These are phyloP conservation scores for Platanista minor DNA, from an alignment of 2,113 vertebrate genomes.

Conservation along the genomic window DNA sequence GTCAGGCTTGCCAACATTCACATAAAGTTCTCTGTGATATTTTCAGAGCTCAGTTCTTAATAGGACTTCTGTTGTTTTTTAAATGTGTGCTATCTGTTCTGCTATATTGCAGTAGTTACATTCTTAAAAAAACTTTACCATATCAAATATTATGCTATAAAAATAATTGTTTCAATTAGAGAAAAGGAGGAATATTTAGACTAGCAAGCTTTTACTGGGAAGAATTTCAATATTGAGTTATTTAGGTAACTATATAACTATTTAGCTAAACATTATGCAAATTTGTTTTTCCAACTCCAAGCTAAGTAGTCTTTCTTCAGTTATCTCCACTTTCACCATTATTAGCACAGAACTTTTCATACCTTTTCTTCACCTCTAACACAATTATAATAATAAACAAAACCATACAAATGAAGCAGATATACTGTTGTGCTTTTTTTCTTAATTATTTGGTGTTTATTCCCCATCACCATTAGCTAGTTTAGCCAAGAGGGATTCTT, in stretches of 20 bases:
- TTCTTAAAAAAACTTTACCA: not conserved
- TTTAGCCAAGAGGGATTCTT: not conserved
- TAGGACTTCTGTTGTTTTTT: not conserved
- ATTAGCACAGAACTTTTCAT: not conserved
- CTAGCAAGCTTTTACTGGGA: not conserved
- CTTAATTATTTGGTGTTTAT: not conserved
- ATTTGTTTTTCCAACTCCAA: not conserved
- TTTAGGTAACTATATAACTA: not conserved
- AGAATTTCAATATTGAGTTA: not conserved
- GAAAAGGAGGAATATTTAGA: not conserved
- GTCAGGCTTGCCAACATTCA: not conserved
- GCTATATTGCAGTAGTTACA: not conserved
- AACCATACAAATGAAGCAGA: not conserved
- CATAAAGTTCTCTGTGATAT: not conserved
- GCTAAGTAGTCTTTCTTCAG: not conserved
- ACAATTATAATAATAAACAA: conserved; percentile 12
- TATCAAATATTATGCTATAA: conserved; percentile 8
- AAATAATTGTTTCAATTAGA: not conserved
- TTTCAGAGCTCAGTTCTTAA: conserved; percentile 28
- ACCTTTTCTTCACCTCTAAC: not conserved
- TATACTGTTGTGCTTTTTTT: not conserved
- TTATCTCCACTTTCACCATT: not conserved
- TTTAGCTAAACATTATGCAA: not conserved
- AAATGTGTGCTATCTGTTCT: not conserved
- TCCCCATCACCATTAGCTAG: not conserved